Conservation (phyloP, 2,888 invertebrate genomes). For the Temnothorax ravouxi region DNA sequence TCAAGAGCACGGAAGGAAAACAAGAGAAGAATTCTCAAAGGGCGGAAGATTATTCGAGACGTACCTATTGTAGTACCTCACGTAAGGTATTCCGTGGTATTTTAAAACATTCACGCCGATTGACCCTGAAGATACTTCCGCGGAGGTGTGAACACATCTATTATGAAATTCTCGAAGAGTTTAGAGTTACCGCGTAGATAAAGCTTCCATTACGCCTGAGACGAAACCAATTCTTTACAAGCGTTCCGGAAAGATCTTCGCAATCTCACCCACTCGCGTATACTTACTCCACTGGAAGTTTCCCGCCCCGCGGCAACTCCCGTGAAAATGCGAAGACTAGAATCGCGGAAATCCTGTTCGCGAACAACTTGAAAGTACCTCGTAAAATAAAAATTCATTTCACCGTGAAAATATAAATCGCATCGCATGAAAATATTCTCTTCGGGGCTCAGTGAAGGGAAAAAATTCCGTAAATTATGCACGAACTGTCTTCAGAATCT, state of each 20-base stretch:
- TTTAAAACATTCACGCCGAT: constrained; percentile 5
- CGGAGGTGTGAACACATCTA: constrained; percentile 27
- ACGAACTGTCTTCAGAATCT: neutral
- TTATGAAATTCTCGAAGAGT: constrained; percentile 26
- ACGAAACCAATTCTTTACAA: constrained; percentile 27
- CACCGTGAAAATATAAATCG: constrained; percentile 28
- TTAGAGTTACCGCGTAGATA: constrained; percentile 14
- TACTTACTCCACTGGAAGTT: constrained; percentile 35
- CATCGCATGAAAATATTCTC: neutral
- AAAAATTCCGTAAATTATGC: neutral
- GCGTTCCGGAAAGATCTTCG: constrained; percentile 14
- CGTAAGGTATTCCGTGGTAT: neutral
- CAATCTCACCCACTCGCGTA: neutral
- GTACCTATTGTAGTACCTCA: neutral
- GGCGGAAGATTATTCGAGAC: neutral
- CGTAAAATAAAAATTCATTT: constrained; percentile 23
- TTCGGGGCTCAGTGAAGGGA: neutral
- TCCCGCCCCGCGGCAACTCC: constrained; percentile 8
- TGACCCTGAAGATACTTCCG: constrained; percentile 33
- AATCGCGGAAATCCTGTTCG: constrained; percentile 31
- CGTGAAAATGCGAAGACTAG: constrained; percentile 4
- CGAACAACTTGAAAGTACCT: constrained; percentile 17
- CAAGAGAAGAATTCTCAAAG: neutral
- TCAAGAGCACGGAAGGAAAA: neutral
- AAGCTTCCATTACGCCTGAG: constrained; percentile 4